Conservation (phyloP, 2,797 vertebrate species). For the Oceanodroma leucorhoa region DNA sequence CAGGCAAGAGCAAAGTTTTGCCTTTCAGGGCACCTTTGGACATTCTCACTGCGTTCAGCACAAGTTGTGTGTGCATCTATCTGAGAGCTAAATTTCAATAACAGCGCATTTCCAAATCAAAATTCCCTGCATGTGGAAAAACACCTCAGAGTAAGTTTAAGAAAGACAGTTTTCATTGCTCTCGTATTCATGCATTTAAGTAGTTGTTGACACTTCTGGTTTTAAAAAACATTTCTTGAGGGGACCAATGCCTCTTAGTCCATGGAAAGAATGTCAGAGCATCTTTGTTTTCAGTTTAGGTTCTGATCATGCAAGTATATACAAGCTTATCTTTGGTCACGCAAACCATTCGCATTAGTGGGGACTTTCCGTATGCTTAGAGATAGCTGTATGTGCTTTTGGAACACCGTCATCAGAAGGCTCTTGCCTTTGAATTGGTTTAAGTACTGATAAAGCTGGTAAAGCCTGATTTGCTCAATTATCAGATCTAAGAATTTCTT, state of each 20-base stretch:
- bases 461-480: not conserved
- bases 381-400: not conserved
- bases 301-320: not conserved
- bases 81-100: not conserved
- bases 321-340: not conserved
- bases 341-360: not conserved
- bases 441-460: not conserved
- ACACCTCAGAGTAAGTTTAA: not conserved
- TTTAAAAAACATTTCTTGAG: not conserved
- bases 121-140: not conserved
- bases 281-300: not conserved
- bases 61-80: not conserved
- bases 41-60: not conserved
- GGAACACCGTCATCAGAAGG: not conserved
- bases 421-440: not conserved
- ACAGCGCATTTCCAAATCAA: not conserved
- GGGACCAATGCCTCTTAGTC: not conserved
- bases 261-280: not conserved
- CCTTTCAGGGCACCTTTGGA: not conserved
- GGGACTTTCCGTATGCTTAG: not conserved
- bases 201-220: not conserved
- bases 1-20: not conserved
- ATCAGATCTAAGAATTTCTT: not conserved
- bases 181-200: not conserved
- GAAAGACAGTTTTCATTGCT: not conserved